These are phyloP conservation scores for Telmatherina bonti DNA, from an alignment of 2,797 vertebrate species.

Conservation along the genomic window DNA sequence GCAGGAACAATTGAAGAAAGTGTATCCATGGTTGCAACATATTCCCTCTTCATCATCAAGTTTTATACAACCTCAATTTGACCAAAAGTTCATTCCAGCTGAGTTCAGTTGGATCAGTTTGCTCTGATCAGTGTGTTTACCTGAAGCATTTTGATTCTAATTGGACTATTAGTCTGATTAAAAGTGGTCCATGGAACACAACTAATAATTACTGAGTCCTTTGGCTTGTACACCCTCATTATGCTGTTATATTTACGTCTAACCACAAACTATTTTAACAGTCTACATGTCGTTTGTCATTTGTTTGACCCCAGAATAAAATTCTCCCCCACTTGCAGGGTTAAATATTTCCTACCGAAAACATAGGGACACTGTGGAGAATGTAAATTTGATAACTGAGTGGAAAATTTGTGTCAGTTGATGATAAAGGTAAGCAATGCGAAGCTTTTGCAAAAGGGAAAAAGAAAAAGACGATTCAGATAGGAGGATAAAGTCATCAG, in stretches of 20 bases:
- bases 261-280: too few relatives aligned
- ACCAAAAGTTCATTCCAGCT: background rate
- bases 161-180: background rate
- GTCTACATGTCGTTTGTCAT: too few relatives aligned
- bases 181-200: background rate
- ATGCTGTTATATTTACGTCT: too few relatives aligned
- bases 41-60: too few relatives aligned
- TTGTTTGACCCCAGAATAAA: background rate
- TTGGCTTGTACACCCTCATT: background rate
- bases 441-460: background rate
- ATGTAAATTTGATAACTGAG: background rate
- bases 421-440: background rate
- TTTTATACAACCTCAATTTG: too few relatives aligned
- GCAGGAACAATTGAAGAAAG: too few relatives aligned
- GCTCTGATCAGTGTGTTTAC: background rate
- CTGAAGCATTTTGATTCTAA: background rate
- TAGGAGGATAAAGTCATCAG: slow-evolving; percentile 5
- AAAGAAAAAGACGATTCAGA: slow-evolving; percentile 5
- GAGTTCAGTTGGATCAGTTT: background rate
- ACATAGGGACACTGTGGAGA: background rate
- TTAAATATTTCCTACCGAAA: background rate
- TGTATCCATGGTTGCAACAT: too few relatives aligned
- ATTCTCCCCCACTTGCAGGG: too few relatives aligned
- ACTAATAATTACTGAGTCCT: background rate
- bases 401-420: background rate